phyloP scores from a whole-genome alignment of 2,113 vertebrate genomes.

The Meles meles region DNA sequence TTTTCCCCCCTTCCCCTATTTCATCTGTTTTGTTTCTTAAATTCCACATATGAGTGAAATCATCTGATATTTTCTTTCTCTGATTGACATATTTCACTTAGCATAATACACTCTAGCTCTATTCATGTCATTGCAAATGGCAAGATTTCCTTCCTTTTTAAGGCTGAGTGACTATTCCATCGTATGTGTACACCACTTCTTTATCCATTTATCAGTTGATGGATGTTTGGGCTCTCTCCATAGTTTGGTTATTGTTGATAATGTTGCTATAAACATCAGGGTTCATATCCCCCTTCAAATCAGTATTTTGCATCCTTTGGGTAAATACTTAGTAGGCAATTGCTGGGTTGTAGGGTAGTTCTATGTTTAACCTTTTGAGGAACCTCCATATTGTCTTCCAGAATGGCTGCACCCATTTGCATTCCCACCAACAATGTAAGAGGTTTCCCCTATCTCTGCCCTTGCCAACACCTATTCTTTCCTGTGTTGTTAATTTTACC shows the following conservation, averaged over 20 bases:
- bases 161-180: neutral
- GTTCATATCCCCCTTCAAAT: neutral
- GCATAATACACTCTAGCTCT: neutral
- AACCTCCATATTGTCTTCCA: neutral
- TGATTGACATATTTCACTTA: neutral
- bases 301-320: neutral
- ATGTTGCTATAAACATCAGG: neutral
- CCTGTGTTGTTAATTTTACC: neutral
- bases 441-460: neutral
- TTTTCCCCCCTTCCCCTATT: neutral
- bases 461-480: neutral
- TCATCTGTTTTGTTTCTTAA: neutral
- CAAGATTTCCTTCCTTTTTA: neutral
- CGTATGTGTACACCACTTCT: neutral
- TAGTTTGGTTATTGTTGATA: neutral
- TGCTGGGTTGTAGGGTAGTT: neutral
- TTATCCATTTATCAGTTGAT: neutral
- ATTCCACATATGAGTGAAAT: neutral
- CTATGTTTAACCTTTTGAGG: neutral
- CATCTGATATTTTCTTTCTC: neutral
- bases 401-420: neutral
- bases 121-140: neutral
- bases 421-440: neutral
- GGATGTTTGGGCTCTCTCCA: neutral
- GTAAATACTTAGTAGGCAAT: neutral